Evolutionary conservation across 2,888 invertebrate genomes (phyloP).

Genomic region (Lithophane ornitopus): DNA sequence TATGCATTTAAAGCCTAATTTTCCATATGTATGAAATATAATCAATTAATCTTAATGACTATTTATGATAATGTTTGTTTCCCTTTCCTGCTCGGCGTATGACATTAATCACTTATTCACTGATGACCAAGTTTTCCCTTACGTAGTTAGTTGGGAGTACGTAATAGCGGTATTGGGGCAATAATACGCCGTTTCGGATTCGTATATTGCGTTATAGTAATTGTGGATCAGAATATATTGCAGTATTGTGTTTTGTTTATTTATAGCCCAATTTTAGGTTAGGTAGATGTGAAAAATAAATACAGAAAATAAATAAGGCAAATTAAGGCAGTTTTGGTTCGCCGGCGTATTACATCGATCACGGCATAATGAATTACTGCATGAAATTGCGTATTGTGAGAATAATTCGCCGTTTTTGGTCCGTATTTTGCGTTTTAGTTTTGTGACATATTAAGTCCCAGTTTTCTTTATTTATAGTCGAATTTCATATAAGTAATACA

Average conservation of each 20-base stretch:
- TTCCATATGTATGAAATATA: neutral
- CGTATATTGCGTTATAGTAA: neutral
- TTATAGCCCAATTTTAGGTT: neutral
- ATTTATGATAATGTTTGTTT: conserved; percentile 31
- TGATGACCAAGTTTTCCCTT: conserved; percentile 49
- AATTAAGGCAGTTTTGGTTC: neutral
- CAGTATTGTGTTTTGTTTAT: neutral
- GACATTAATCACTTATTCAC: conserved; percentile 55
- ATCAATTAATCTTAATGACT: neutral
- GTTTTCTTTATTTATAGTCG: neutral
- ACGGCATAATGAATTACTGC: neutral
- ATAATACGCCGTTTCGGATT: conserved; percentile 4
- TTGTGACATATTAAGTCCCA: neutral
- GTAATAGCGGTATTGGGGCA: neutral
- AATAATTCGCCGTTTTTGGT: neutral
- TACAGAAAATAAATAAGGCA: neutral
- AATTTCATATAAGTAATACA: neutral
- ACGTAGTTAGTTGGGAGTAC: conserved; percentile 29
- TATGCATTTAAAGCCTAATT: neutral
- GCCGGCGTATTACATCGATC: neutral
- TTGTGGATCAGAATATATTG: neutral
- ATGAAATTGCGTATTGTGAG: neutral
- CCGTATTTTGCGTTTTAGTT: neutral
- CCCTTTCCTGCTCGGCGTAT: conserved; percentile 38
- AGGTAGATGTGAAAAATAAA: neutral